Evolutionary conservation across 1,140 invertebrate species (phyloP).

Genomic region (Sitodiplosis mosellana): DNA sequence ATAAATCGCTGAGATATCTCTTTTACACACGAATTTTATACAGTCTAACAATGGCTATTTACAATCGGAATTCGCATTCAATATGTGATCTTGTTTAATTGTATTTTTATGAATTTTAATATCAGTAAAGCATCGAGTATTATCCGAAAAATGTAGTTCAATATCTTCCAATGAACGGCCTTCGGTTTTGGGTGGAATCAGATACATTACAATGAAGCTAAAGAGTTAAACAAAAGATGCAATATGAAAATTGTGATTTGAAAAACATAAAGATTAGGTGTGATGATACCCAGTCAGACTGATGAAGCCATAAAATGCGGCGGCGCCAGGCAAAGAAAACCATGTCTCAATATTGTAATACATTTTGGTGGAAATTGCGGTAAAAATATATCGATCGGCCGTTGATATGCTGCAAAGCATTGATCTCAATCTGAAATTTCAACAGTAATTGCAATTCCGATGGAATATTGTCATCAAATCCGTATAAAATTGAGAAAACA

Average conservation of each 20-base stretch:
- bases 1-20: no score
- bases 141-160: conserved; percentile 34
- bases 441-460: no score
- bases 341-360: conserved; percentile 31
- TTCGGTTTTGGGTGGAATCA: conserved; percentile 64
- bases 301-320: no score
- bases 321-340: conserved; percentile 33
- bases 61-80: no score
- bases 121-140: conserved; percentile 5
- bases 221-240: no score
- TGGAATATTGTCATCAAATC: no score
- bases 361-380: conserved; percentile 40
- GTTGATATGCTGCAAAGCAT: conserved; percentile 35
- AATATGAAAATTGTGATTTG: no score
- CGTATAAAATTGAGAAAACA: no score
- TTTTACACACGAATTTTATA: no score
- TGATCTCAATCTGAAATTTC: conserved; percentile 32
- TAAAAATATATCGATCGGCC: conserved; percentile 35
- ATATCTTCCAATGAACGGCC: conserved; percentile 57
- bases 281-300: conserved; percentile 21
- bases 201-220: conserved; percentile 28
- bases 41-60: no score
- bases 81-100: no score
- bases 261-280: no score
- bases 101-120: conserved; percentile 1